A percentile compares a stretch with the other conserved stretches of the same genome.
phyloP scores from a whole-genome alignment of 2,113 vertebrate species.

The Entelurus aequoreus region DNA sequence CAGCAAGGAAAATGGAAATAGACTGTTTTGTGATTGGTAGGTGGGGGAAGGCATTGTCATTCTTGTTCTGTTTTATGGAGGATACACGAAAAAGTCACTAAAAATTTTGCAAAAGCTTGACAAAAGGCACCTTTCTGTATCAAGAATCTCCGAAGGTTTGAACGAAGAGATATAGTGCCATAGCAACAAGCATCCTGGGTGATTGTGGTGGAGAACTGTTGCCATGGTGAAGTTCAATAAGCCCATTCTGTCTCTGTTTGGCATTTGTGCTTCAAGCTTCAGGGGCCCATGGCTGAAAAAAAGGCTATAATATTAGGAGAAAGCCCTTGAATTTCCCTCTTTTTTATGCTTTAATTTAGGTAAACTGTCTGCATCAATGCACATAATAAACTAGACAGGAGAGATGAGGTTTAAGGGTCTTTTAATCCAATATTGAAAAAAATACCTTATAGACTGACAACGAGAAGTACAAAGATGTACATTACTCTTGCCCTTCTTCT shows the following conservation, averaged over 20 bases:
- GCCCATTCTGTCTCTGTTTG: constrained; percentile 1
- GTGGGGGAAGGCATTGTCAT: too few relatives aligned
- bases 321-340: constrained; percentile 12
- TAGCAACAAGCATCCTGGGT: constrained; percentile 19
- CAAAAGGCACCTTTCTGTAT: constrained; percentile 24
- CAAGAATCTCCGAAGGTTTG: constrained; percentile 23
- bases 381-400: constrained; percentile 9
- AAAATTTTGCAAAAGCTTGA: constrained; percentile 28
- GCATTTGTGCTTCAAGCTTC: constrained; percentile 18
- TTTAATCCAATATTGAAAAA: constrained; percentile 18
- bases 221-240: constrained; percentile 29
- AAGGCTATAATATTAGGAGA: constrained; percentile 29
- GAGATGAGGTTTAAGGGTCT: constrained; percentile 4
- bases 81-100: constrained; percentile 40
- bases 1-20: constrained; percentile 41
- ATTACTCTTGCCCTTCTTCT: neutral
- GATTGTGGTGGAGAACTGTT: constrained; percentile 19
- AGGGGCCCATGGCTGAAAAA: constrained; percentile 1
- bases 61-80: constrained; percentile 26
- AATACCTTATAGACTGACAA: constrained; percentile 10
- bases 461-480: neutral
- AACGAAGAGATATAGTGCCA: constrained; percentile 1
- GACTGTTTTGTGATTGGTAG: constrained; percentile 12
- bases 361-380: constrained; percentile 17
- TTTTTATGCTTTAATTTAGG: constrained; percentile 30